phyloP scores from a whole-genome alignment of 2,797 vertebrate species.

The Myiotriccus ornatus region DNA sequence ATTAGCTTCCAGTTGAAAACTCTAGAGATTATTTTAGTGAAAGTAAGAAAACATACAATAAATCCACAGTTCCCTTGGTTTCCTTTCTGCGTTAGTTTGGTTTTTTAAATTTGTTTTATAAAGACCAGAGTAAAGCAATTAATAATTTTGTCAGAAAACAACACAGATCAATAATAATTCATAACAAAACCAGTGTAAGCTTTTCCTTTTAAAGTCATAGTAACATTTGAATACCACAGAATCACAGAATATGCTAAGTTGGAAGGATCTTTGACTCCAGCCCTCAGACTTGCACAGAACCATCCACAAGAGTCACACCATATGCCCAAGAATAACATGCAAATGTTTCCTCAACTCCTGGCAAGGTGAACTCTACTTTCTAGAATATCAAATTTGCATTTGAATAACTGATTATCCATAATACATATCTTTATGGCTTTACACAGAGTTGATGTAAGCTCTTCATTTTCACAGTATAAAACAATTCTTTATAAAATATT shows the following conservation, averaged over 20 bases:
- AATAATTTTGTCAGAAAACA: not conserved
- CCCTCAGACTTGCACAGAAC: not conserved
- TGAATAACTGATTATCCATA: not conserved
- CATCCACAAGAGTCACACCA: not conserved
- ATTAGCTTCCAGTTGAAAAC: not conserved
- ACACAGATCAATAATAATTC: not conserved
- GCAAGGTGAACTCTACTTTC: not conserved
- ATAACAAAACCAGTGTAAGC: not conserved
- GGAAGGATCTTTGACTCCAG: not conserved
- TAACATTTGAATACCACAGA: not conserved
- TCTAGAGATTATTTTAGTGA: not conserved
- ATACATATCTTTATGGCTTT: not conserved
- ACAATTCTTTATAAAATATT: not conserved
- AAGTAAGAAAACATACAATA: not conserved
- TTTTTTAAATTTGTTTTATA: not conserved
- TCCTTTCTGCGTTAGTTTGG: not conserved
- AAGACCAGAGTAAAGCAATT: not conserved
- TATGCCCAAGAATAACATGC: not conserved
- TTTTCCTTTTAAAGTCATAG: not conserved
- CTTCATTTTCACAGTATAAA: not conserved
- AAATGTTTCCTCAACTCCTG: not conserved
- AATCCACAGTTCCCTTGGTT: not conserved
- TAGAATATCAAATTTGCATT: not conserved
- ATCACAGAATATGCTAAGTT: not conserved
- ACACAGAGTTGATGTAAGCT: not conserved